Conservation (phyloP, 2,113 vertebrate species). For the Aspiorhynchus laticeps region DNA sequence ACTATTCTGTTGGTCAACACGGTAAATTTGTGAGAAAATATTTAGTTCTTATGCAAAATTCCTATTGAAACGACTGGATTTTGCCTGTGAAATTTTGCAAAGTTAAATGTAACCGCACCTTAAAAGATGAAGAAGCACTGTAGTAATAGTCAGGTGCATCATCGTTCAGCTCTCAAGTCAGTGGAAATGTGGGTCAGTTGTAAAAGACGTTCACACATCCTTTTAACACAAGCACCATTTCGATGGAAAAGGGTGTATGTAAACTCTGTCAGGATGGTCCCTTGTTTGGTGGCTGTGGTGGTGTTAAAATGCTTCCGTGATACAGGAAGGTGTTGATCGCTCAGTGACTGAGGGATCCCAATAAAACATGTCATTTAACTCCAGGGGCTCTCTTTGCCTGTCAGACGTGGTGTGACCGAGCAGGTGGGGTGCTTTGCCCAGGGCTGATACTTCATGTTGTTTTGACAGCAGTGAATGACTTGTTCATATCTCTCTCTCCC, state of each 20-base stretch:
- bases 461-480: constrained; percentile 39
- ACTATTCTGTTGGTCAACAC: neutral
- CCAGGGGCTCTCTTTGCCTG: constrained; percentile 57
- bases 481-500: constrained; percentile 48
- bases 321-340: constrained; percentile 49
- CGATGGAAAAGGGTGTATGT: neutral
- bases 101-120: neutral
- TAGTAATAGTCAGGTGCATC: neutral
- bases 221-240: neutral
- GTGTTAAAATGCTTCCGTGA: neutral
- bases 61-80: neutral
- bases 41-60: too few species aligned
- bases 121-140: neutral
- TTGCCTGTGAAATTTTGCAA: neutral
- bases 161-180: neutral
- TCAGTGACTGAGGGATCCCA: constrained; percentile 53
- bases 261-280: neutral
- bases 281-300: constrained; percentile 13
- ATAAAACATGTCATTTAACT: constrained; percentile 60
- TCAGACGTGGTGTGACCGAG: neutral
- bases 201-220: neutral
- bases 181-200: neutral
- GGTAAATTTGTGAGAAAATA: neutral
- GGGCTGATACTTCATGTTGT: constrained; percentile 13
- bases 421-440: constrained; percentile 29